phyloP scores from a whole-genome alignment of 1,140 invertebrate genomes.

The Rhyzopertha dominica region DNA sequence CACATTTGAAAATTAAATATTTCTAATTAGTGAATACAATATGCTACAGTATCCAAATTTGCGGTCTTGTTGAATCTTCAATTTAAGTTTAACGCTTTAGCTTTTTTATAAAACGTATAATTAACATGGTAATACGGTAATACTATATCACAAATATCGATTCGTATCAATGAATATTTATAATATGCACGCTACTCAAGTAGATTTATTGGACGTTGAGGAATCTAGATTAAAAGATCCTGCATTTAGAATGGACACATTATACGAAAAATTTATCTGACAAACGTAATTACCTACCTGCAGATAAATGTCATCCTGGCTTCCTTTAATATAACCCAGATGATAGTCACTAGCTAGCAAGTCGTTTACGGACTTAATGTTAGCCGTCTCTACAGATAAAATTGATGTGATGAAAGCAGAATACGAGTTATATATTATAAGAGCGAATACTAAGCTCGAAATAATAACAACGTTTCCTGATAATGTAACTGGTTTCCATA shows the following conservation, averaged over 20 bases:
- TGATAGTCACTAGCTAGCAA: slow-evolving; percentile 54
- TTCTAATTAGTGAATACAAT: too few species aligned
- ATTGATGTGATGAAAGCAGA: slow-evolving; percentile 57
- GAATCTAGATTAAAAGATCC: too few species aligned
- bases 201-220: too few species aligned
- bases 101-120: too few species aligned
- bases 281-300: slow-evolving; percentile 44
- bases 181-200: too few species aligned
- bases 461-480: slow-evolving; percentile 55
- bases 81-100: too few species aligned
- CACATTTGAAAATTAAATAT: too few species aligned
- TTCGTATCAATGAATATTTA: too few species aligned
- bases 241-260: slow-evolving; percentile 9
- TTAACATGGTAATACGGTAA: too few species aligned
- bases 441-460: slow-evolving; percentile 52
- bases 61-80: too few species aligned
- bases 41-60: too few species aligned
- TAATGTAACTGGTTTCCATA: slow-evolving; percentile 51
- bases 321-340: slow-evolving; percentile 54
- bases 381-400: slow-evolving; percentile 54
- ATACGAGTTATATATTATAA: slow-evolving; percentile 52
- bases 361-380: slow-evolving; percentile 54
- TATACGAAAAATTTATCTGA: slow-evolving; percentile 7
- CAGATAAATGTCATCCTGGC: slow-evolving; percentile 49
- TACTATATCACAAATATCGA: too few species aligned